Base-by-base conservation (phyloP, 2,113 vertebrate species). In the Mobula birostris region DNA sequence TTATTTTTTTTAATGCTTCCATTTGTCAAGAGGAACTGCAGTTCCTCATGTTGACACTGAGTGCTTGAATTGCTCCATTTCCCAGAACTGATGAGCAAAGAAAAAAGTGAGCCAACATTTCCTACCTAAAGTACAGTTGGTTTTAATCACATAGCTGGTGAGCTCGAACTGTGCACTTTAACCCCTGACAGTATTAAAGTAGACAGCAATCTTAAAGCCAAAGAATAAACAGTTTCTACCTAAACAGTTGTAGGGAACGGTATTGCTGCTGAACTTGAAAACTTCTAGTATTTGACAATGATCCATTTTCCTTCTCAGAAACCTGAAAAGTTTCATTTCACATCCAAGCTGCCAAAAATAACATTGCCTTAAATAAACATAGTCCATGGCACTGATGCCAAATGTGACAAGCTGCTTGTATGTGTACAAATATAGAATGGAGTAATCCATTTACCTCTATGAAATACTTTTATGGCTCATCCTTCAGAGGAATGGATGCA, bases 381-480 rank as follows among this genome's bases (percentile, higher is more conserved):
- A 7, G 91, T 27, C 36, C 7, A 14, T 93, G 36, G 68, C 24
- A 40, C 90, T 93, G 90, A 66, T 93, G 70, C 68, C 91, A 93
- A 68, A 1, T n/a, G 68, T 48, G 70, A 74, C 36, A 72, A 93
- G 91, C 3, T 74, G 11, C 19, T 29, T 93, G 29, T 40, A 32
- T 56, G 68, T 74, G 68, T 76, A 74, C 40, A 27, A 56, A 29
- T 56, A 90, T 66, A 27, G 85, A 90, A 63, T 66, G 85, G 85
- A 90, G 29, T 66, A n/a, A 93, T 74, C 70, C 48, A 36, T 72
- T 93, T 93, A 56, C 36, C 63, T 24, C 32, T 70, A 5, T 63
- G 88, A 36, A 72, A 19, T 92, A 12, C 70, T 93, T 72, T 74
- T 74, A 93, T 72, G 74, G 91, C 91, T 93, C 63, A 90, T 63